phyloP scores from a whole-genome alignment of 2,797 vertebrate genomes.

The Orientallactaga sibirica region DNA sequence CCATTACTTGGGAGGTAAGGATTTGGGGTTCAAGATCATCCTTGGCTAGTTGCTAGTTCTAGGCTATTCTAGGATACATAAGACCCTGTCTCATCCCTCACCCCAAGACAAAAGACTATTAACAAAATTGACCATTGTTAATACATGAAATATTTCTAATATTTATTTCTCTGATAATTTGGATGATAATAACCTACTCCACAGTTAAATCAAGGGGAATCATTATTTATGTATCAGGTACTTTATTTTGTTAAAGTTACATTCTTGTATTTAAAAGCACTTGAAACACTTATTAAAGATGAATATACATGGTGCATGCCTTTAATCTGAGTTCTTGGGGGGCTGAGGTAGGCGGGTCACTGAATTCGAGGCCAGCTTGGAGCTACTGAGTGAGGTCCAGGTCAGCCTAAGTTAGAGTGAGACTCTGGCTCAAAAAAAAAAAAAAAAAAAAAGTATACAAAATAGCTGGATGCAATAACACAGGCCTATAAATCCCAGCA shows the following conservation, averaged over 20 bases:
- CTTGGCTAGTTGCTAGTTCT: too few relatives aligned
- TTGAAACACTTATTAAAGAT: neutral
- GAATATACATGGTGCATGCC: neutral
- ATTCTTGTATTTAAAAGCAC: conserved; percentile 26
- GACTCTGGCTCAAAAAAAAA: too few relatives aligned
- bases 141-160: conserved; percentile 54
- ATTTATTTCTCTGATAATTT: conserved; percentile 47
- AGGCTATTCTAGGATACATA: too few relatives aligned
- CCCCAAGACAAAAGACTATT: neutral
- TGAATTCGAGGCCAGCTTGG: too few relatives aligned
- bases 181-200: conserved; percentile 40
- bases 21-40: too few relatives aligned
- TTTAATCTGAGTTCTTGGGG: too few relatives aligned
- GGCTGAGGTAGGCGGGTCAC: too few relatives aligned
- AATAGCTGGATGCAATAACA: neutral
- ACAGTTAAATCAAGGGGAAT: conserved; percentile 40
- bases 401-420: too few relatives aligned
- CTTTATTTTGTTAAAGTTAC: conserved; percentile 45
- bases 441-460: neutral
- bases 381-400: too few relatives aligned
- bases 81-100: too few relatives aligned
- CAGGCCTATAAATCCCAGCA: neutral
- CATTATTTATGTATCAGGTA: neutral
- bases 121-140: conserved; percentile 44
- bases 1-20: too few relatives aligned